Percentiles rank a stretch among this genome's conserved stretches.
phyloP scores from a whole-genome alignment of 35 echinoderm and acorn worm species.

The Stichopus chloronotus region DNA sequence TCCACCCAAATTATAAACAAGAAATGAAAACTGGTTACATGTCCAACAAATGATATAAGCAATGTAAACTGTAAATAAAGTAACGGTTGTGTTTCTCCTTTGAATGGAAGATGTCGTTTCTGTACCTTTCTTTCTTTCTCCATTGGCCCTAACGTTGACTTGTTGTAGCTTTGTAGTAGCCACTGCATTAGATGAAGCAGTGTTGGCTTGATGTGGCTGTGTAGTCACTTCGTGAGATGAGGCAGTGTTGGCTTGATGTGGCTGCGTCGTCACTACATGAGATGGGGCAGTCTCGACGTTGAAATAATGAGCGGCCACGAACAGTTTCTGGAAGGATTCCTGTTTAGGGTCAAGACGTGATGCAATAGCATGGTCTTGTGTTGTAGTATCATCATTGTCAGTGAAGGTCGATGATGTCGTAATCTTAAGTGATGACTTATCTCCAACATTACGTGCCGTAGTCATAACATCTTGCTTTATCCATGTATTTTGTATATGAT shows the following conservation, averaged over 20 bases:
- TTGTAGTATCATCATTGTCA: background rate
- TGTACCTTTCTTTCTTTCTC: background rate
- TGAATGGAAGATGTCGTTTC: slow-evolving; percentile 43
- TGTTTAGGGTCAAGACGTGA: background rate
- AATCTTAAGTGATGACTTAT: background rate
- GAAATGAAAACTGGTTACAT: slow-evolving; percentile 69
- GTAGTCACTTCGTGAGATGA: too few species aligned
- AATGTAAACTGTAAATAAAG: slow-evolving; percentile 66
- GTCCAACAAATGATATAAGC: slow-evolving; percentile 79
- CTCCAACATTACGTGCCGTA: background rate
- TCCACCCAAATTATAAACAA: slow-evolving; percentile 65
- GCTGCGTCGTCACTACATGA: too few species aligned
- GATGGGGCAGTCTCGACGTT: background rate
- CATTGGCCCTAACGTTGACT: background rate
- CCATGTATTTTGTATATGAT: slow-evolving; percentile 26
- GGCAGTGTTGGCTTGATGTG: too few species aligned
- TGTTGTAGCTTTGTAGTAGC: too few species aligned
- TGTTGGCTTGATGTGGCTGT: too few species aligned
- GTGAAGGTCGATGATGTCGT: background rate
- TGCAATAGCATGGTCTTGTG: background rate
- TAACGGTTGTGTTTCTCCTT: slow-evolving; percentile 65
- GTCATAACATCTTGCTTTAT: background rate
- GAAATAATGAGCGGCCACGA: background rate
- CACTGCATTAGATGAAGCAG: too few species aligned
- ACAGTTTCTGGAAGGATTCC: background rate